These are phyloP conservation scores for Anodontia alba DNA, from an alignment of 2,888 invertebrate genomes.

Conservation along the genomic window DNA sequence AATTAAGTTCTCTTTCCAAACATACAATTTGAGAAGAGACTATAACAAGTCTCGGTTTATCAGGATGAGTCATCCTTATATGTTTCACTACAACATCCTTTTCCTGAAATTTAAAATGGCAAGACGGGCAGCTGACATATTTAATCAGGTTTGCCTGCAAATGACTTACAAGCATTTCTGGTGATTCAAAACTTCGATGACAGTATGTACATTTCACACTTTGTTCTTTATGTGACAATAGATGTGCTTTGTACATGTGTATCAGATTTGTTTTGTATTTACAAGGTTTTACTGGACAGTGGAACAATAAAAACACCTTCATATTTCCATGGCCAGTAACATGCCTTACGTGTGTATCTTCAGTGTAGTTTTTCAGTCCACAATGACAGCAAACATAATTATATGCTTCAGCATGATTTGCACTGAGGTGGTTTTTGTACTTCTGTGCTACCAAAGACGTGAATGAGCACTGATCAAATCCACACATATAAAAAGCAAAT, in stretches of 20 bases:
- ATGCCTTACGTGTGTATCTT: constrained; percentile 74
- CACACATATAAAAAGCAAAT: constrained; percentile 75
- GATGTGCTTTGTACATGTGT: constrained; percentile 70
- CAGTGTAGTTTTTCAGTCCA: constrained; percentile 71
- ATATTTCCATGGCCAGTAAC: constrained; percentile 73
- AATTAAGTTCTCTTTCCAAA: constrained; percentile 69
- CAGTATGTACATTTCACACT: constrained; percentile 72
- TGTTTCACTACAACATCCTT: constrained; percentile 70
- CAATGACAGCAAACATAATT: constrained; percentile 76
- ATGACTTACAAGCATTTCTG: constrained; percentile 66
- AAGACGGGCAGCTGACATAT: constrained; percentile 77
- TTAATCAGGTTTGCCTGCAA: constrained; percentile 74
- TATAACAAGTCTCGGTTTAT: constrained; percentile 74
- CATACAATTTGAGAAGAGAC: constrained; percentile 80
- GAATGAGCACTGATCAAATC: constrained; percentile 74
- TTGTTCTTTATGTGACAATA: constrained; percentile 64
- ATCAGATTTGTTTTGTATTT: constrained; percentile 75
- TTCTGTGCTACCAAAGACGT: constrained; percentile 66
- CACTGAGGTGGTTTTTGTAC: constrained; percentile 70
- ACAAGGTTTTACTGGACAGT: constrained; percentile 73
- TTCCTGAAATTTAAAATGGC: constrained; percentile 73
- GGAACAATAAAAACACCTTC: constrained; percentile 69
- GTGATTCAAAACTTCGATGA: constrained; percentile 61
- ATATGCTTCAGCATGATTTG: constrained; percentile 65
- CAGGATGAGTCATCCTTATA: constrained; percentile 72